Base-by-base conservation (phyloP, 2,888 invertebrate species). In the Eupithecia abbreviata region DNA sequence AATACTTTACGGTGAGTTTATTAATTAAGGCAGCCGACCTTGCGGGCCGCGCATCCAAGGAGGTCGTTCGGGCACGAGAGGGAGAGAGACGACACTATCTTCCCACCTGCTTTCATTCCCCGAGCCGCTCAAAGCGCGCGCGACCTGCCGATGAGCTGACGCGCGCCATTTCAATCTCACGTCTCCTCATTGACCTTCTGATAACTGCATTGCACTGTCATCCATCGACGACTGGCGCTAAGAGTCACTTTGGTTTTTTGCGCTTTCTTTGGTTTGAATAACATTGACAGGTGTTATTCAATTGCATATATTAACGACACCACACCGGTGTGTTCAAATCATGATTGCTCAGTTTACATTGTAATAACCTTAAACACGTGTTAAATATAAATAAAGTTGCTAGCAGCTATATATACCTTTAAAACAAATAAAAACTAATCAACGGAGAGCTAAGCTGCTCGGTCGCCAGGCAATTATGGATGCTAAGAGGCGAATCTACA, bases 21-120 rank as follows among this genome's bases (percentile, higher is more conserved):
- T 95, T 95, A 95, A 95, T 95, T 95, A 95, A 94, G 92, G 92
- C 93, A 89, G 90, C 92, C 95, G 94, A 94, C 94, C 95, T 94
- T 94, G 94, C 93, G 91, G 90, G 93, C 92, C 92, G 94, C 92
- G 90, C 94, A 93, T 93, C 93, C 92, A 93, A 94, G 93, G 94
- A 94, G 94, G 93, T 93, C 93, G 93, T 90, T 86, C 85, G 86
- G 85, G 88, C 86, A 87, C 86, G 88, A 85, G 92, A 83, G 89
- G 79, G 90, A 93, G 84, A 81, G 90, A 88, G 93, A 90, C 84
- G 84, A 83, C 82, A 67, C 81, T 85, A 86, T 80, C 80, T 80
- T 81, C 82, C 81, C 82, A 77, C 77, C 73, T 79, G 77, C 80
- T 84, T 80, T 82, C 18, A n/a, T 77, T 67, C 75, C 66, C 83